A percentile compares a stretch with the other conserved stretches of the same genome.
Conservation (phyloP, 2,797 vertebrate genomes). For the Arremon brunneinucha region DNA sequence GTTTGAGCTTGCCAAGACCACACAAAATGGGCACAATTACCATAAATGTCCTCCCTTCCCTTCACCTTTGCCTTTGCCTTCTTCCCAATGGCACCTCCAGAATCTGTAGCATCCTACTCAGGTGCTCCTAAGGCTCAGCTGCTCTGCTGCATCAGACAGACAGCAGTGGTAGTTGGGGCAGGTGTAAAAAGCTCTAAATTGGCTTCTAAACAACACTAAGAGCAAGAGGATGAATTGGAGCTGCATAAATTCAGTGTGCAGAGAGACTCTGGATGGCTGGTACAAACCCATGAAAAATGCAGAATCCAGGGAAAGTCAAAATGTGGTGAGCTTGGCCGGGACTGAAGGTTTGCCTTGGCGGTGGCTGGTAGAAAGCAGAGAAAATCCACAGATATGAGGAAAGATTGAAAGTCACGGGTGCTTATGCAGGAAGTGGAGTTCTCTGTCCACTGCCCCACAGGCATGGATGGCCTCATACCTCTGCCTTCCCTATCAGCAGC, state of each 20-base stretch:
- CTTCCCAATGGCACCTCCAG: not conserved
- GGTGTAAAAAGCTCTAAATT: not conserved
- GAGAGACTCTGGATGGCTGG: not conserved
- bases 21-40: not conserved
- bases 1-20: not conserved
- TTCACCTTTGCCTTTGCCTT: not conserved
- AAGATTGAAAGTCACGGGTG: not conserved
- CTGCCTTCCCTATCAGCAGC: not conserved
- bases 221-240: not conserved
- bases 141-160: not conserved
- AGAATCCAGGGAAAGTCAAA: not conserved
- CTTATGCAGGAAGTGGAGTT: not conserved
- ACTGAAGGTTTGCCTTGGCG: not conserved
- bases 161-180: not conserved
- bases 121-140: not conserved
- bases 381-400: not conserved
- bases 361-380: not conserved
- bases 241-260: not conserved
- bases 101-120: not conserved
- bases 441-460: not conserved
- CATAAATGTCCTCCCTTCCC: not conserved
- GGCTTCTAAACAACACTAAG: not conserved
- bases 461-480: not conserved
- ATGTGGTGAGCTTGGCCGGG: not conserved
- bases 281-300: not conserved